These are phyloP conservation scores for Agrotis ipsilon DNA, from an alignment of 2,888 invertebrate genomes.

Conservation along the genomic window DNA sequence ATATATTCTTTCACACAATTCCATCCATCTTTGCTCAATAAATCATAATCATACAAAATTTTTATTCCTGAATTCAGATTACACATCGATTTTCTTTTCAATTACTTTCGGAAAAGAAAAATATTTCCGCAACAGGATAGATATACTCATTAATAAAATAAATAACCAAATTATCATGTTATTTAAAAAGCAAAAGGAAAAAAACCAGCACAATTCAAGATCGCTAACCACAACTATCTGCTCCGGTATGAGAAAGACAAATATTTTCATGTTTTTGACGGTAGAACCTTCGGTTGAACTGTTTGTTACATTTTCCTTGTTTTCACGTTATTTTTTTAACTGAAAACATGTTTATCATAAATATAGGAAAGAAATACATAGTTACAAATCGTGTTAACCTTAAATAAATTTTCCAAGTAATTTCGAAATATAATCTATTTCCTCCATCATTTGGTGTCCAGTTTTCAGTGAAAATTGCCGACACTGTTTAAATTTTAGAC, in stretches of 20 bases:
- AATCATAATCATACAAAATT: background rate
- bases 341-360: conserved; percentile 17
- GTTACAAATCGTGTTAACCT: background rate
- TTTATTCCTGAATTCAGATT: background rate
- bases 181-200: conserved; percentile 31
- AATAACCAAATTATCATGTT: conserved; percentile 18
- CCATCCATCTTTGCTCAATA: background rate
- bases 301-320: conserved; percentile 40
- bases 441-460: background rate
- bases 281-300: conserved; percentile 26
- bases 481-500: no score
- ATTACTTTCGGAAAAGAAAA: background rate
- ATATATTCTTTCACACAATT: background rate
- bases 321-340: conserved; percentile 22
- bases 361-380: conserved; percentile 22
- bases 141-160: conserved; percentile 1
- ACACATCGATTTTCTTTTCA: background rate
- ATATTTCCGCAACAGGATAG: background rate
- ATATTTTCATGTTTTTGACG: conserved; percentile 57
- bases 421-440: background rate
- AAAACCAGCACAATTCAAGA: conserved; percentile 48
- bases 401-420: background rate
- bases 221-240: conserved; percentile 28
- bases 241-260: conserved; percentile 45
- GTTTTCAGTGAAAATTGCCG: background rate